Evolutionary conservation across 2,797 vertebrate genomes (phyloP).

Genomic region (Furcifer pardalis): DNA sequence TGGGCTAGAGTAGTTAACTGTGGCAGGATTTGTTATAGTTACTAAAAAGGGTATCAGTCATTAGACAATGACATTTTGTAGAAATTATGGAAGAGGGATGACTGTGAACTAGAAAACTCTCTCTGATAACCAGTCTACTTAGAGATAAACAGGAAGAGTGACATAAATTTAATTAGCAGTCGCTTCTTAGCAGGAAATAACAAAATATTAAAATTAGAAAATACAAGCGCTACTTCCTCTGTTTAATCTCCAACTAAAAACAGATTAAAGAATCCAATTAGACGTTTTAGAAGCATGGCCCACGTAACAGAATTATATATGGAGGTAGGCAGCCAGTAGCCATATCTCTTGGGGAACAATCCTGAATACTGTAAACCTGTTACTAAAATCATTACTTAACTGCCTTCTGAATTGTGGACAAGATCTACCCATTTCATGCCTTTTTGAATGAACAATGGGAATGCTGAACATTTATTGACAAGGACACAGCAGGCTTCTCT

Average conservation of each 20-base stretch:
- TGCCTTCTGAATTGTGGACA: neutral
- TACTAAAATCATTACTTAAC: neutral
- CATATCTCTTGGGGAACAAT: neutral
- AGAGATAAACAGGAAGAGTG: neutral
- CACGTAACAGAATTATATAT: neutral
- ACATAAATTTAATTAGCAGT: conserved; percentile 13
- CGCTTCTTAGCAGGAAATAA: neutral
- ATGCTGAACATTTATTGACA: neutral
- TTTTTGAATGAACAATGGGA: neutral
- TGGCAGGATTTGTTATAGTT: neutral
- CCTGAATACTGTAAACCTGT: neutral
- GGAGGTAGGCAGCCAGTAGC: neutral
- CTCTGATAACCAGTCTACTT: neutral
- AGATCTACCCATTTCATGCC: neutral
- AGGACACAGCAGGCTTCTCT: neutral
- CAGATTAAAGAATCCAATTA: neutral
- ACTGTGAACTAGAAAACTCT: neutral
- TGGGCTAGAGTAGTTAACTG: neutral
- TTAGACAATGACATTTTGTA: neutral
- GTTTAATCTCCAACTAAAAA: neutral
- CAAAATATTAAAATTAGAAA: conserved; percentile 3
- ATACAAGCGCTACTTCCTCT: neutral
- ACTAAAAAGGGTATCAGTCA: neutral
- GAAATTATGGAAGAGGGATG: neutral
- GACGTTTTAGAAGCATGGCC: neutral